These are phyloP conservation scores for Psix sp. DNA, from an alignment of 1,140 invertebrate species.

Conservation along the genomic window DNA sequence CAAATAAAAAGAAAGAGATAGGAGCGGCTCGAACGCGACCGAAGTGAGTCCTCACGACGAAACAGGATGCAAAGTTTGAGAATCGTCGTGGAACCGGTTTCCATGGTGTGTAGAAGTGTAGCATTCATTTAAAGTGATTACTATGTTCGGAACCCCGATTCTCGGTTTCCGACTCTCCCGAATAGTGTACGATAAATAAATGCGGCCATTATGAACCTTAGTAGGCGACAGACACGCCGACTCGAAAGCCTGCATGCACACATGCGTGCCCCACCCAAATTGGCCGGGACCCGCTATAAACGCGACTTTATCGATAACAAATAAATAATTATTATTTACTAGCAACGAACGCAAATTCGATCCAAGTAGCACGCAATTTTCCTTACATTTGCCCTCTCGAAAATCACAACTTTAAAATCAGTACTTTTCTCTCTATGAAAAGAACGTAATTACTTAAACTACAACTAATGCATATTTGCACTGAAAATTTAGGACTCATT, in stretches of 20 bases:
- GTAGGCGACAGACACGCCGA: conserved; percentile 35
- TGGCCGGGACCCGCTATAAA: background rate
- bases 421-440: too few relatives aligned
- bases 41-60: conserved; percentile 41
- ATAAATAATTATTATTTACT: too few relatives aligned
- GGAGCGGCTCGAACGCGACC: conserved; percentile 19
- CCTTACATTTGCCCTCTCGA: too few relatives aligned
- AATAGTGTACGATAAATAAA: conserved; percentile 51
- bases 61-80: conserved; percentile 49
- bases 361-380: too few relatives aligned
- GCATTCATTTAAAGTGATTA: conserved; percentile 60
- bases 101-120: conserved; percentile 54
- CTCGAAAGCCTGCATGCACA: conserved; percentile 40
- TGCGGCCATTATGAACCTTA: conserved; percentile 36
- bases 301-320: background rate
- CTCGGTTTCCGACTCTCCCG: conserved; percentile 49
- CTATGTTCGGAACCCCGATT: conserved; percentile 49
- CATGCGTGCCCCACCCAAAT: conserved; percentile 31
- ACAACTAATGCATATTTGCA: too few relatives aligned
- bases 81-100: conserved; percentile 60
- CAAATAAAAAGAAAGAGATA: conserved; percentile 14
- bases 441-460: too few relatives aligned
- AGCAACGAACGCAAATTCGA: too few relatives aligned
- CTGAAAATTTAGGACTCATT: too few relatives aligned
- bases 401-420: too few relatives aligned